Evolutionary conservation across 2,797 vertebrate species (phyloP).

Genomic region (Gambusia yucatana): DNA sequence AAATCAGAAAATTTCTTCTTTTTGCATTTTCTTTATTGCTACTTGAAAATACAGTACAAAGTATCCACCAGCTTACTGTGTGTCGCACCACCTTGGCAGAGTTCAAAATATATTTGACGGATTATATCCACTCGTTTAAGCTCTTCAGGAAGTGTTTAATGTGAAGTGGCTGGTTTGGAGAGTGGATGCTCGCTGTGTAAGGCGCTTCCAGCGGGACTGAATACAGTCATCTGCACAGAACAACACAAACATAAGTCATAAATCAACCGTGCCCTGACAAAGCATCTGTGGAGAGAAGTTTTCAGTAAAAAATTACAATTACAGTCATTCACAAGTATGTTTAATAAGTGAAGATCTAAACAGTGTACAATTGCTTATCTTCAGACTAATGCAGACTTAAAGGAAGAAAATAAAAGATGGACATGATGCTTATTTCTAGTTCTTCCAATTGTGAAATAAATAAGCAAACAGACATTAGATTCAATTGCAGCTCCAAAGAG

Average conservation of each 20-base stretch:
- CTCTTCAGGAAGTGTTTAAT: slow-evolving; percentile 63
- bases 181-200: slow-evolving; percentile 45
- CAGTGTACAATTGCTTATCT: not conserved
- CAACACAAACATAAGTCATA: slow-evolving; percentile 46
- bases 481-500: not conserved
- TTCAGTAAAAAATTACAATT: not conserved
- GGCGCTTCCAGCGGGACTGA: slow-evolving; percentile 46
- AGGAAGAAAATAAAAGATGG: not conserved
- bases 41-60: slow-evolving; percentile 12
- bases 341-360: not conserved
- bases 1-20: slow-evolving; percentile 6
- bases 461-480: not conserved
- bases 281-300: slow-evolving; percentile 37
- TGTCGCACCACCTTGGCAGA: slow-evolving; percentile 21
- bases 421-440: not conserved
- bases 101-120: slow-evolving; percentile 54
- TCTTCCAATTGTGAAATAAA: not conserved
- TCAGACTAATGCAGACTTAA: not conserved
- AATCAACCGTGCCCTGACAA: slow-evolving; percentile 44
- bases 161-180: slow-evolving; percentile 49
- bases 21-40: slow-evolving; percentile 7
- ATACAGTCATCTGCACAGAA: slow-evolving; percentile 13
- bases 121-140: slow-evolving; percentile 64
- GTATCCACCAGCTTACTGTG: slow-evolving; percentile 13
- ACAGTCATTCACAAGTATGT: not conserved